phyloP scores from a whole-genome alignment of 2,888 invertebrate species.

The Gryllus longicercus region DNA sequence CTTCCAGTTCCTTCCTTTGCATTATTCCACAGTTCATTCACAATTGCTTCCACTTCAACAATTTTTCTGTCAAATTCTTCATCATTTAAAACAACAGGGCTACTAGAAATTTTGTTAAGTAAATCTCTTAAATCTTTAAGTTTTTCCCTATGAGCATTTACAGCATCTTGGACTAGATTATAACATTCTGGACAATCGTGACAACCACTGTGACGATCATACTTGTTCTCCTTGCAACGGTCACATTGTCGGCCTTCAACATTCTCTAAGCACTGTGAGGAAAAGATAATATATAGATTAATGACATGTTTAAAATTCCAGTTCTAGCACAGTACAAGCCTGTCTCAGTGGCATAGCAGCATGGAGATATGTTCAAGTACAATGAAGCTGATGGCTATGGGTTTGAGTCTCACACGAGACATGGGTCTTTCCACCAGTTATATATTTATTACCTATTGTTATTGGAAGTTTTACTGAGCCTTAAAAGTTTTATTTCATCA shows the following conservation, averaged over 20 bases:
- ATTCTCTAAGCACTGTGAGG: conserved; percentile 61
- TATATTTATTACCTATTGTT: too few relatives aligned
- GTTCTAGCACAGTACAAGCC: too few relatives aligned
- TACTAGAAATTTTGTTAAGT: conserved; percentile 84
- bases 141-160: conserved; percentile 69
- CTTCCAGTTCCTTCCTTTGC: conserved; percentile 67
- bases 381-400: too few relatives aligned
- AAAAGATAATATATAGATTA: not conserved
- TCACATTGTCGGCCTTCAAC: conserved; percentile 93
- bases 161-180: conserved; percentile 85
- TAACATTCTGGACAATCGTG: conserved; percentile 93
- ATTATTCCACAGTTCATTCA: conserved; percentile 68
- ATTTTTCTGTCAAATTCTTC: conserved; percentile 84
- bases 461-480: too few relatives aligned
- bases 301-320: too few relatives aligned
- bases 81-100: conserved; percentile 88
- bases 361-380: too few relatives aligned
- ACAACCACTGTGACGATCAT: conserved; percentile 83
- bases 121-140: conserved; percentile 70
- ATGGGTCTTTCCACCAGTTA: too few relatives aligned
- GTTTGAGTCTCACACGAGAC: too few relatives aligned
- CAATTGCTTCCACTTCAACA: conserved; percentile 68
- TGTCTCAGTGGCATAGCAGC: too few relatives aligned
- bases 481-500: too few relatives aligned
- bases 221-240: conserved; percentile 95